Base-by-base conservation (phyloP, 2,888 invertebrate species). In the Selenia dentaria region DNA sequence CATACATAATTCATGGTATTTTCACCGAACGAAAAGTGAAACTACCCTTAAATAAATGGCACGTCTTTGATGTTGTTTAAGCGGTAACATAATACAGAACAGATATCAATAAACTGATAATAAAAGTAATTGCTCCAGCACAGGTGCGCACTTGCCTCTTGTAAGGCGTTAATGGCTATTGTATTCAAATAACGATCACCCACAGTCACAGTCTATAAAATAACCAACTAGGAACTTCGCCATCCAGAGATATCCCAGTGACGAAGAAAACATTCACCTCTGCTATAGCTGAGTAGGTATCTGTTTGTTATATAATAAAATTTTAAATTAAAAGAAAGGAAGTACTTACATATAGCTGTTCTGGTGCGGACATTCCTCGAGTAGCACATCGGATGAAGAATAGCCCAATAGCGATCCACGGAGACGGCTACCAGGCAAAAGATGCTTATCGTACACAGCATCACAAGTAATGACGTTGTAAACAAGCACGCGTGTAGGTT, bases 361-460 rank as follows among this genome's bases (percentile, higher is more conserved):
- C 94, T 95, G 6, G 96, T 96, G 59, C 96, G 93, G 49, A 97
- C 96, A 74, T 96, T 96, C 65, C 96, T 93, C 10, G 97, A 96
- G 82, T 97, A 98, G 57, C 95, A 96, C 95, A 98, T 96, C 2
- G 98, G 98, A 81, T 97, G 94, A 0, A 97, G 92, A 51, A 98
- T 97, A 35, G 98, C 97, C 97, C 97, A 97, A 79, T 97, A 98
- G 46, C 98, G 93, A 87, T 98, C 98, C 59, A 97, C 94, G 9
- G 97, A 97, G 6, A 98, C 97, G 10, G 96, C 97, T 10, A 98
- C 96, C 70, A 98, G 90, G 74, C 96, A 97, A 81, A 98, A 96
- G 69, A 98, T 97, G 68, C 97, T 97, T 70, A 96, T 96, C 39
- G 97, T 98, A 74, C 97, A 98, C 54, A 97, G 91, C 63, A 97